These are phyloP conservation scores for Ceratothoa steindachneri DNA, from an alignment of 2,888 invertebrate genomes.

Conservation along the genomic window DNA sequence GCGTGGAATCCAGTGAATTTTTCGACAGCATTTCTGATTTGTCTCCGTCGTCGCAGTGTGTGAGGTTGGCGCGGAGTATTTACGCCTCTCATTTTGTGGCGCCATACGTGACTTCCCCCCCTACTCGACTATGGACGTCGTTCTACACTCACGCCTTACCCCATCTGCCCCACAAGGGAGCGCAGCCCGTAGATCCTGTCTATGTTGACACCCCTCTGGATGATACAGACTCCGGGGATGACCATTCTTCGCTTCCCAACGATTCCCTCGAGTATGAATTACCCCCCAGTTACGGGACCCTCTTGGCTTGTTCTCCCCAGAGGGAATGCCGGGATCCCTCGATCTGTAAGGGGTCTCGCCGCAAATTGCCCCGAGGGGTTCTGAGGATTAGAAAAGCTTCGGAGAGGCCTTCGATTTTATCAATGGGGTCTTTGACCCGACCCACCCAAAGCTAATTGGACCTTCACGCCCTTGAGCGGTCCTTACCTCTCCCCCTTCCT, in stretches of 20 bases:
- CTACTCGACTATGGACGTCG: not conserved
- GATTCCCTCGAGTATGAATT: not conserved
- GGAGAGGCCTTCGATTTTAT: not conserved
- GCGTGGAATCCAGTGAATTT: not conserved
- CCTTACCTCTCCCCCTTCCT: too few relatives aligned
- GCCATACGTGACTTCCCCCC: not conserved
- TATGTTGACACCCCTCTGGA: not conserved
- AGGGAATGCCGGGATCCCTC: not conserved
- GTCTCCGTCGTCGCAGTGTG: not conserved
- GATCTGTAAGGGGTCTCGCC: not conserved
- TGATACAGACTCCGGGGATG: not conserved
- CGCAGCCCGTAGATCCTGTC: not conserved
- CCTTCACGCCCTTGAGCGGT: too few relatives aligned
- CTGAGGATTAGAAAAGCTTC: not conserved
- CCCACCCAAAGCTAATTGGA: not conserved
- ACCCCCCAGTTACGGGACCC: not conserved
- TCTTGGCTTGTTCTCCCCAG: not conserved
- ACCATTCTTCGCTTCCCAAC: not conserved
- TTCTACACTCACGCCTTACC: not conserved
- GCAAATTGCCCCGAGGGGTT: not conserved
- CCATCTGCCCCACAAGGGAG: not conserved
- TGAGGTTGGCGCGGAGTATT: not conserved
- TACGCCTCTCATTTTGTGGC: slow-evolving; percentile 1
- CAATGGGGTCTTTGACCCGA: not conserved
- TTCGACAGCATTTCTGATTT: slow-evolving; percentile 1